Evolutionary conservation across 2,797 vertebrate species (phyloP), one percentile per base, ranked within the genome.

Genomic region (Lophotriccus pileatus): DNA sequence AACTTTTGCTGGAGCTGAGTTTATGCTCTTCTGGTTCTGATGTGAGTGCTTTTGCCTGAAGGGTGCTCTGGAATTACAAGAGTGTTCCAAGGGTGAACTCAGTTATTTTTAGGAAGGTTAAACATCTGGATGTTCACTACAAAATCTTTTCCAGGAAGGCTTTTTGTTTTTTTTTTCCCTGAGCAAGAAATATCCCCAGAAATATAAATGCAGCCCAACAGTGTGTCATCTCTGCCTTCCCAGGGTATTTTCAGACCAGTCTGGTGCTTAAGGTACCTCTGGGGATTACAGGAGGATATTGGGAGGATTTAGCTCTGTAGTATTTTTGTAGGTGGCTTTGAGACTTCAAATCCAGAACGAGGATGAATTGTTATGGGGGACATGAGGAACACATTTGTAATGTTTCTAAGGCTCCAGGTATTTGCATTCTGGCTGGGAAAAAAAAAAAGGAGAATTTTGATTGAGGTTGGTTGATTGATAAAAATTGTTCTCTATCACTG

Each of bases 271-370:
- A 94, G 95, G 94, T 85, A 47, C 60, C 93, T 75, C 36, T 75
- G 87, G 88, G 86, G 91, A 85, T 94, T 91, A 87, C 41, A 14
- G 70, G 30, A 80, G 80, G 91, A 6, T 88, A 30, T 87, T 15
- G 28, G 82, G 84, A 93, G 92, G 91, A 90, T 92, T 97, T 93
- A 73, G 69, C 63, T 91, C 55, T 70, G 68, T 46, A 66, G 81
- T 92, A 62, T 92, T 97, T 96, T 70, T 92, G 79, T 90, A 74
- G 84, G 63, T 87, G 88, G 43, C 72, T 90, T 89, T 87, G 69
- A 83, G 59, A 55, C 58, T 12, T 58, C 19, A 37, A 77, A 44
- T 91, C 20, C 62, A 55, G 66, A 82, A 43, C 32, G 46, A 46
- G 34, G 53, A 56, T 77, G 87, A 74, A 18, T 56, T 34, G 58